phyloP scores from a whole-genome alignment of 2,888 invertebrate species.

The Cosmia trapezina region DNA sequence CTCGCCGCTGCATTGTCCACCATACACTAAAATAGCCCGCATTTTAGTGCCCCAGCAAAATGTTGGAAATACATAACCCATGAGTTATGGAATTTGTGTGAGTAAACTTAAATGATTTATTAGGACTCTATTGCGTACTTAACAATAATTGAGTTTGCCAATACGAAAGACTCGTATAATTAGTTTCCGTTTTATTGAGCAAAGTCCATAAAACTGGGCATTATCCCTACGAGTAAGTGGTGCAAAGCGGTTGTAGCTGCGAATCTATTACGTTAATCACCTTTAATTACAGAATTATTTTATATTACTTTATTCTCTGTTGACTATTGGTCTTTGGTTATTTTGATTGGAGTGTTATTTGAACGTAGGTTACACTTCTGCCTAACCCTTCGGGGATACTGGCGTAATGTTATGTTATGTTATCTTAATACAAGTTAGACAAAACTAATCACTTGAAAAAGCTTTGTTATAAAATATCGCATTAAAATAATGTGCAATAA shows the following conservation, averaged over 20 bases:
- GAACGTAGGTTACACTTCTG: neutral
- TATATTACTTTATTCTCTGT: constrained; percentile 2
- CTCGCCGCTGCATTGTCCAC: constrained; percentile 77
- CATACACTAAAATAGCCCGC: constrained; percentile 83
- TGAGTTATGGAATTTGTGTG: constrained; percentile 73
- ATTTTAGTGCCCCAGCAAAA: constrained; percentile 79
- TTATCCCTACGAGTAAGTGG: constrained; percentile 43
- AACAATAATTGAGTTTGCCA: constrained; percentile 61
- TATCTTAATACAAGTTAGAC: neutral
- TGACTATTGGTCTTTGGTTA: neutral
- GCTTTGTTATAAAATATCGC: constrained; percentile 6
- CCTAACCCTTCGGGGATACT: neutral
- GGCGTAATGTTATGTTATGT: neutral
- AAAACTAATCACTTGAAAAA: neutral
- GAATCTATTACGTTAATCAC: constrained; percentile 41
- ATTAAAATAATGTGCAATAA: constrained; percentile 30
- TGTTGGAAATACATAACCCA: constrained; percentile 80
- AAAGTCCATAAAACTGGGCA: constrained; percentile 46
- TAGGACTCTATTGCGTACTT: constrained; percentile 66
- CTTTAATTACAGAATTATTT: constrained; percentile 19
- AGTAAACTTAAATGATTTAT: constrained; percentile 79
- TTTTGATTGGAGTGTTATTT: neutral
- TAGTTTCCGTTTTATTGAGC: constrained; percentile 58
- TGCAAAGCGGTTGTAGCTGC: constrained; percentile 20
- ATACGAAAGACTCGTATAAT: constrained; percentile 50